Conservation (phyloP, 1,140 invertebrate genomes). For the Achroia grisella region DNA sequence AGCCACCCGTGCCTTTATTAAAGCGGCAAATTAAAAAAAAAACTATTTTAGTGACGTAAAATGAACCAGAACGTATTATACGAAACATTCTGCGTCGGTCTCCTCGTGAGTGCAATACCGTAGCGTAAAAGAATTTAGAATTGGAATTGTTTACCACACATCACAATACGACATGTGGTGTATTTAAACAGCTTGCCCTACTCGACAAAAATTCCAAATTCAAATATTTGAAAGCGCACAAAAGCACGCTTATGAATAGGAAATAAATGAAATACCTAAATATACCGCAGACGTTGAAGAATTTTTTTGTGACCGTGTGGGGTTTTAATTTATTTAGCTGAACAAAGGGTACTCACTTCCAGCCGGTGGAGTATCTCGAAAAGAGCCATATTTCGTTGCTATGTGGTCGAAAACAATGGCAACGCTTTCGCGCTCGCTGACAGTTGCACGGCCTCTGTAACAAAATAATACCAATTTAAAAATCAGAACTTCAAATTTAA, state of each 20-base stretch:
- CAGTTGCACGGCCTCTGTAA: slow-evolving; percentile 89
- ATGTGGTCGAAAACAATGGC: slow-evolving; percentile 93
- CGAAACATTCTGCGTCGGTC: too few relatives aligned
- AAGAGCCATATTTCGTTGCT: slow-evolving; percentile 97
- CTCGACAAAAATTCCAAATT: slow-evolving; percentile 9
- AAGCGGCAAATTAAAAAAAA: too few relatives aligned
- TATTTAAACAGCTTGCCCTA: slow-evolving; percentile 33
- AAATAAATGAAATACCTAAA: slow-evolving; percentile 5
- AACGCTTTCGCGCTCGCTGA: slow-evolving; percentile 88
- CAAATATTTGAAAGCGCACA: slow-evolving; percentile 3
- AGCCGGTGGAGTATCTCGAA: slow-evolving; percentile 98
- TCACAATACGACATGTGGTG: slow-evolving; percentile 45
- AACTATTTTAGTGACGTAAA: too few relatives aligned
- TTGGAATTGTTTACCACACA: slow-evolving; percentile 16
- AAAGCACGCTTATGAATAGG: slow-evolving; percentile 10
- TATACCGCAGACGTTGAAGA: slow-evolving; percentile 7
- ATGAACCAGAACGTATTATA: too few relatives aligned
- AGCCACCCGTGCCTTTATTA: too few relatives aligned
- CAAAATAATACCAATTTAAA: slow-evolving; percentile 11
- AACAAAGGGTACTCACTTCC: slow-evolving; percentile 80
- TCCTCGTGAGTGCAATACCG: too few relatives aligned
- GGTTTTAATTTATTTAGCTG: slow-evolving; percentile 19
- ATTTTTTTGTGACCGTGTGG: slow-evolving; percentile 23
- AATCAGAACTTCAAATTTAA: background rate
- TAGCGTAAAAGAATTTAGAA: background rate